A percentile compares a stretch with the other conserved stretches of the same genome.
phyloP scores from a whole-genome alignment of 2,113 vertebrate genomes.

The Myiagra hebetior region DNA sequence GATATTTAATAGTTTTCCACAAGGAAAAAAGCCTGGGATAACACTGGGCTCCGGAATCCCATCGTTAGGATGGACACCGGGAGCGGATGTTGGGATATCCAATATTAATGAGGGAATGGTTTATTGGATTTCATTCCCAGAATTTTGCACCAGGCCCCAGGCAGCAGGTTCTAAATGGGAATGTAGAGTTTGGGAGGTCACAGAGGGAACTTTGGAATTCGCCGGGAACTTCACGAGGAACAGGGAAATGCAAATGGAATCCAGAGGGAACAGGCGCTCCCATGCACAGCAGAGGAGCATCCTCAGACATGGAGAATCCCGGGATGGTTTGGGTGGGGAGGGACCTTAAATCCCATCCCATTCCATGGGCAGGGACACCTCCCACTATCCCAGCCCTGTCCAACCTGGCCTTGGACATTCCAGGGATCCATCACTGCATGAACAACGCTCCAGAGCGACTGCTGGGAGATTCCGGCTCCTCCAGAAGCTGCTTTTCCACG shows the following conservation, averaged over 20 bases:
- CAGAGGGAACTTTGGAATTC: not conserved
- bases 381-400: not conserved
- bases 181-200: not conserved
- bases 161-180: slow-evolving; percentile 9
- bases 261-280: rapidly evolving
- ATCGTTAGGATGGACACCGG: not conserved
- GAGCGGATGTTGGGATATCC: not conserved
- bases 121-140: not conserved
- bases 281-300: rapidly evolving
- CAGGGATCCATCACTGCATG: not conserved
- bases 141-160: not conserved
- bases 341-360: not conserved
- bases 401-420: not conserved
- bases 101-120: not conserved
- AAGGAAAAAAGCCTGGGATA: not conserved
- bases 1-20: not conserved
- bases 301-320: not conserved
- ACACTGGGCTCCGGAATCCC: not conserved
- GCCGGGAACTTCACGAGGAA: not conserved
- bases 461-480: not conserved
- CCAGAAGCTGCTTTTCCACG: not conserved
- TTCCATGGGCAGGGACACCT: not conserved
- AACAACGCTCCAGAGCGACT: rapidly evolving
- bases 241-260: not conserved
- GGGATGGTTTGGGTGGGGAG: not conserved